Percentiles rank a stretch among this genome's conserved stretches.
phyloP scores from a whole-genome alignment of 2,113 vertebrate species.

The Seriola quinqueradiata region DNA sequence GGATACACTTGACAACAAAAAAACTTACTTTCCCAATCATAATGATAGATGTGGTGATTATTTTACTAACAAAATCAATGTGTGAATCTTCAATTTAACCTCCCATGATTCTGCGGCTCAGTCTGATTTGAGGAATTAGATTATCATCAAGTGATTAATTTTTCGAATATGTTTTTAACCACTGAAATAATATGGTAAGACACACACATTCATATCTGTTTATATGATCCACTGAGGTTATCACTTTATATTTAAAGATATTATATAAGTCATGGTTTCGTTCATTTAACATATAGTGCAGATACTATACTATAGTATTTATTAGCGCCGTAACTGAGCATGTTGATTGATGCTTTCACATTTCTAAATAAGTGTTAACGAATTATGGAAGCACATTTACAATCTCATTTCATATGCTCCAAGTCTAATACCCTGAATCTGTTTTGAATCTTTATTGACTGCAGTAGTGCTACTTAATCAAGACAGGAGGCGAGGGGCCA shows the following conservation, averaged over 20 bases:
- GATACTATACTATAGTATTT: neutral
- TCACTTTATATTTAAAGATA: neutral
- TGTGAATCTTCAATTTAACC: neutral
- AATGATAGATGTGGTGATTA: neutral
- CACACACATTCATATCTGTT: neutral
- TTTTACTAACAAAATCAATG: neutral
- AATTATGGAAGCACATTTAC: neutral
- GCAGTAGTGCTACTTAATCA: conserved; percentile 8
- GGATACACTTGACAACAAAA: neutral
- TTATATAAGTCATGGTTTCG: neutral
- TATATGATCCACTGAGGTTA: neutral
- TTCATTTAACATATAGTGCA: neutral
- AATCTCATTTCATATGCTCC: neutral
- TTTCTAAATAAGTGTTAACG: neutral
- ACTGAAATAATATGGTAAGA: neutral
- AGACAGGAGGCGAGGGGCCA: neutral
- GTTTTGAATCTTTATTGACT: neutral
- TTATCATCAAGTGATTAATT: neutral
- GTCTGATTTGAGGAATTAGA: neutral
- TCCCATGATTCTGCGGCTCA: neutral
- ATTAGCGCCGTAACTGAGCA: too few relatives aligned
- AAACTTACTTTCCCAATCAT: neutral
- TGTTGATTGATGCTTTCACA: neutral
- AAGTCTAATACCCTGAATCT: neutral
- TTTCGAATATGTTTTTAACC: neutral